Percentiles rank a stretch among this genome's conserved stretches.
Conservation (phyloP, 2,797 vertebrate genomes). For the Notoglanidium macrostoma region DNA sequence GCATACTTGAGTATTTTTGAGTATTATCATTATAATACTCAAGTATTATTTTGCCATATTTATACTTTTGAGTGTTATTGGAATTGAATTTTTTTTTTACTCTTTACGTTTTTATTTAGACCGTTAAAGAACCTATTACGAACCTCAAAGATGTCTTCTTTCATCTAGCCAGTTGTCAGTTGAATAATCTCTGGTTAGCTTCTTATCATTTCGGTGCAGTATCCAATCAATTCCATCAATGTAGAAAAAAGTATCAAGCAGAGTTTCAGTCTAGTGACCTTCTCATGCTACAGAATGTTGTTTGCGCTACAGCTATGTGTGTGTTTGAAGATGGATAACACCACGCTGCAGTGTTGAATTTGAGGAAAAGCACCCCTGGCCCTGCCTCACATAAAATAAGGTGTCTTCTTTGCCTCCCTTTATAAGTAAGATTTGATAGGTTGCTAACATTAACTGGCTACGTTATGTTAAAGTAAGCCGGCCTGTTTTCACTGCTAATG, state of each 20-base stretch:
- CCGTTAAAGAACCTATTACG: not conserved
- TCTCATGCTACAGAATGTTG: not conserved
- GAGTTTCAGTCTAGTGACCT: not conserved
- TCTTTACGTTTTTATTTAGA: not conserved
- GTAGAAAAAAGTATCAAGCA: not conserved
- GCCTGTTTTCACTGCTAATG: not conserved
- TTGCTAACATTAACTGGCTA: not conserved
- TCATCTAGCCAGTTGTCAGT: not conserved
- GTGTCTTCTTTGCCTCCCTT: not conserved
- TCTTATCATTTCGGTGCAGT: not conserved
- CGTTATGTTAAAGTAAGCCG: not conserved
- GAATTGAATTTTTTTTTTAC: not conserved
- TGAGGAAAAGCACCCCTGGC: not conserved
- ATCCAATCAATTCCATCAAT: not conserved
- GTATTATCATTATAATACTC: not conserved
- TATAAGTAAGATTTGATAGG: not conserved
- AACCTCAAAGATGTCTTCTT: not conserved
- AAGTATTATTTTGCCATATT: not conserved
- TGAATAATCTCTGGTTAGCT: not conserved
- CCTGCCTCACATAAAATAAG: not conserved
- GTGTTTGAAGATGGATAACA: not conserved
- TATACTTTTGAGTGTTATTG: not conserved
- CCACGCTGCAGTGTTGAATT: not conserved
- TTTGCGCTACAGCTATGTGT: not conserved
- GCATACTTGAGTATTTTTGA: not conserved